Conservation (phyloP, 1,140 invertebrate genomes). For the Drosophila lacteicornis region DNA sequence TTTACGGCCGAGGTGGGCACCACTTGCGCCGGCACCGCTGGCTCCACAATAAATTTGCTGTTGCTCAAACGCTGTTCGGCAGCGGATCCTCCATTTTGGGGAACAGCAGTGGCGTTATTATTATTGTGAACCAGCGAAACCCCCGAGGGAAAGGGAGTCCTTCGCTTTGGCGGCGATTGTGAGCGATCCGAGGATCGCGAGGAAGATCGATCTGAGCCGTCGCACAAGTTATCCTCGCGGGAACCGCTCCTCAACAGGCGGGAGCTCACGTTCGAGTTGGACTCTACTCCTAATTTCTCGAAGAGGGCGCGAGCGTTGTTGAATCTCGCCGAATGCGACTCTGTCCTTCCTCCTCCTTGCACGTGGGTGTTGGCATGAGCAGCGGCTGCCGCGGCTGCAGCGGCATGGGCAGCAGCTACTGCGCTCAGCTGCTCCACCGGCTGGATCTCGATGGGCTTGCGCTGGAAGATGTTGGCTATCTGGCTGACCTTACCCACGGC, state of each 20-base stretch:
- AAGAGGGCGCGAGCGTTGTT: slow-evolving; percentile 96
- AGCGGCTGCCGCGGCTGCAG: slow-evolving; percentile 66
- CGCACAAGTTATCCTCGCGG: slow-evolving; percentile 81
- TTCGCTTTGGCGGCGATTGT: slow-evolving; percentile 80
- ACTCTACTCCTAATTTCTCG: slow-evolving; percentile 94
- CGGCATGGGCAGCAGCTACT: slow-evolving; percentile 78
- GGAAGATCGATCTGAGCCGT: slow-evolving; percentile 76
- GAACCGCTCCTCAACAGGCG: slow-evolving; percentile 77
- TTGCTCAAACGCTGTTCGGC: slow-evolving; percentile 61
- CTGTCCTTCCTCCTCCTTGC: slow-evolving; percentile 87
- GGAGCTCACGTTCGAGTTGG: slow-evolving; percentile 85
- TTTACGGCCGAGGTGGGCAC: slow-evolving; percentile 33
- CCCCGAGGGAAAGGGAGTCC: slow-evolving; percentile 77
- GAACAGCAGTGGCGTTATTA: slow-evolving; percentile 50
- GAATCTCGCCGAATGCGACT: slow-evolving; percentile 95
- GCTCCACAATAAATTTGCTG: slow-evolving; percentile 76
- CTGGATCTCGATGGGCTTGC: slow-evolving; percentile 85
- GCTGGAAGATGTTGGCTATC: slow-evolving; percentile 95
- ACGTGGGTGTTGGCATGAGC: slow-evolving; percentile 38
- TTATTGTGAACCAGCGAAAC: slow-evolving; percentile 67
- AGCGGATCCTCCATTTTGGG: slow-evolving; percentile 21
- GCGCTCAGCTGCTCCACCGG: slow-evolving; percentile 80
- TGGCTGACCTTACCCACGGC: slow-evolving; percentile 93
- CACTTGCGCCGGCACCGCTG: slow-evolving; percentile 12
- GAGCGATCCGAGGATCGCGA: slow-evolving; percentile 82